phyloP scores from a whole-genome alignment of 2,888 invertebrate genomes.

The Rhagophthalmus giganteus region DNA sequence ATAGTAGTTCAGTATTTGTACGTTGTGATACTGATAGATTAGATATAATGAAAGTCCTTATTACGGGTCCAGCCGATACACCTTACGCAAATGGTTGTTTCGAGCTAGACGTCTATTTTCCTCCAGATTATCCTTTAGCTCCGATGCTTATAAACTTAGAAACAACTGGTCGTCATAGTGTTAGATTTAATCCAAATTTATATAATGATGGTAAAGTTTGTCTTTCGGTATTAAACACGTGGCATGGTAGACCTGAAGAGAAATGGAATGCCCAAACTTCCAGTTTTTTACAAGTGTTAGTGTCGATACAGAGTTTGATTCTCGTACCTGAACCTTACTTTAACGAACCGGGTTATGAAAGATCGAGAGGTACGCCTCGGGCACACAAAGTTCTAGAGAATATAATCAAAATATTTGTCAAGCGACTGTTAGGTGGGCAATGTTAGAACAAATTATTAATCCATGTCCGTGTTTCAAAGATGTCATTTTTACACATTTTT shows the following conservation, averaged over 20 bases:
- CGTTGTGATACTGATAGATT: constrained; percentile 91
- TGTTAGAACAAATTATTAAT: constrained; percentile 89
- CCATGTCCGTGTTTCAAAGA: constrained; percentile 91
- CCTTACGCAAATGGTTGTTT: constrained; percentile 92
- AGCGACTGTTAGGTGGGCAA: constrained; percentile 94
- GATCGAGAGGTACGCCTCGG: constrained; percentile 87
- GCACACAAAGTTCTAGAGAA: constrained; percentile 86
- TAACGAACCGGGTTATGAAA: constrained; percentile 93
- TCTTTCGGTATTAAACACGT: constrained; percentile 92
- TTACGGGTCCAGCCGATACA: constrained; percentile 89
- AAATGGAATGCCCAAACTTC: constrained; percentile 97
- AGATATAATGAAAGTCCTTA: constrained; percentile 94
- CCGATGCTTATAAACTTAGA: constrained; percentile 91
- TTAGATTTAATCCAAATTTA: constrained; percentile 90
- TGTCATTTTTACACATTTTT: constrained; percentile 92
- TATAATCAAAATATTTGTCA: constrained; percentile 96
- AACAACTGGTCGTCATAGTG: constrained; percentile 85
- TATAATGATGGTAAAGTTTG: constrained; percentile 96
- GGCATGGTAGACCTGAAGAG: constrained; percentile 96
- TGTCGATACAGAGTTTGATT: constrained; percentile 90
- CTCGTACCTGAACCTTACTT: constrained; percentile 92
- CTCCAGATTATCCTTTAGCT: constrained; percentile 67
- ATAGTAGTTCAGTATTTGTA: constrained; percentile 93
- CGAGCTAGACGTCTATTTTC: constrained; percentile 89
- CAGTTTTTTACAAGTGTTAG: constrained; percentile 89